Evolutionary conservation across 1,140 invertebrate genomes (phyloP).

Genomic region (Scaptodrosophila lebanonensis): DNA sequence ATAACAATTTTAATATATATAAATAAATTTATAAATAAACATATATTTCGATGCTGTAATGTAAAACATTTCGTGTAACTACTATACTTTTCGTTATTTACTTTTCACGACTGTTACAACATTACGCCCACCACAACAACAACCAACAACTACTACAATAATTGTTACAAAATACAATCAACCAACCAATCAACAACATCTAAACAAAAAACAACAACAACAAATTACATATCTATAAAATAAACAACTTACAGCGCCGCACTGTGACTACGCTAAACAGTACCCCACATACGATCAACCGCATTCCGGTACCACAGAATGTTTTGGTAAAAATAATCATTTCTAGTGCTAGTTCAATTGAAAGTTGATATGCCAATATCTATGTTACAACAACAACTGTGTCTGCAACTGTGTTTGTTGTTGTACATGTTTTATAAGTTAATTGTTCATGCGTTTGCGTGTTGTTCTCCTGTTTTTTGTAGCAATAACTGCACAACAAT

Average conservation of each 20-base stretch:
- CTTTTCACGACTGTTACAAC: constrained; percentile 60
- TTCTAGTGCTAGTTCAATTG: constrained; percentile 53
- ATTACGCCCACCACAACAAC: constrained; percentile 12
- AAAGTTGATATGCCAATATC: too few relatives aligned
- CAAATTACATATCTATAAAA: constrained; percentile 41
- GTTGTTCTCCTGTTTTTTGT: constrained; percentile 6
- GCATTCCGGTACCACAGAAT: constrained; percentile 77
- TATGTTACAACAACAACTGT: too few relatives aligned
- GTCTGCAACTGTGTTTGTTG: constrained; percentile 29
- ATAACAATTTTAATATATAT: constrained; percentile 33
- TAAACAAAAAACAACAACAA: constrained; percentile 33
- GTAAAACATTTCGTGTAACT: constrained; percentile 47
- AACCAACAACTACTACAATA: constrained; percentile 30
- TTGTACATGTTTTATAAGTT: constrained; percentile 23
- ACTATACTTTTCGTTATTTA: constrained; percentile 65
- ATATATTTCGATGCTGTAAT: constrained; percentile 47
- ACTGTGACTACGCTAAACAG: constrained; percentile 78
- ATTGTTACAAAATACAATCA: constrained; percentile 35
- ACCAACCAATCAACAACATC: constrained; percentile 27
- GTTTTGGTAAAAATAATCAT: constrained; percentile 77
- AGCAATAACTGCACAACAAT: constrained; percentile 5
- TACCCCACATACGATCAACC: constrained; percentile 77
- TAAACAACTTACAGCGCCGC: constrained; percentile 77
- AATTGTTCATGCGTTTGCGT: constrained; percentile 18
- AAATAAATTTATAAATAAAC: constrained; percentile 25